Evolutionary conservation across 2,888 invertebrate species (phyloP), one percentile per base, ranked within the genome.

Genomic region (Drosophila conformis): DNA sequence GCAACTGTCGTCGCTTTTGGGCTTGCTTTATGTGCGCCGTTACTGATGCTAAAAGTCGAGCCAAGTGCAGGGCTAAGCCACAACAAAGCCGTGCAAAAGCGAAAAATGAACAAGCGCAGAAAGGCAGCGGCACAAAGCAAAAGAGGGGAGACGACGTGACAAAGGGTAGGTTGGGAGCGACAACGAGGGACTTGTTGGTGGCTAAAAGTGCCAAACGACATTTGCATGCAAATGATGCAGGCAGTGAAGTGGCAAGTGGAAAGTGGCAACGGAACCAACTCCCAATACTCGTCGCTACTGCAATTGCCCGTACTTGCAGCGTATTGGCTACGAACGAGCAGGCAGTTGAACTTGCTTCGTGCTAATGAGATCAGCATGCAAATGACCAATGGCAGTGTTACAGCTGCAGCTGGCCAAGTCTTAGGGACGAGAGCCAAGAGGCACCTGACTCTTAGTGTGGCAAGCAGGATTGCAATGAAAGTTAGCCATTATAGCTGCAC

Each of bases 281-380:
- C 46, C 66, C 79, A 70, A 79, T 75, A 40, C 67, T 48, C 67
- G 21, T 69, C 75, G 76, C 76, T 76, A 46, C 70, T 53, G 74
- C 64, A 80, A 78, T 60, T 65, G 66, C 64, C 46, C 35, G 76
- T 51, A 79, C 80, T 68, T 73, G 80, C 53, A 69, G 64, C 63
- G 54, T 66, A 77, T 77, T 70, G 78, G 81, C 48, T 46, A 70
- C 18, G 36, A 38, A 36, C 36, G 13, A 36, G 27, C 54, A 38
- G 54, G 29, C 76, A 89, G 84, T 83, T 89, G 84, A 83, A 80
- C 87, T 87, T 82, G 87, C 85, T 80, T 67, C 78, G 75, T 89
- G 85, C 85, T 89, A 85, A 85, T 85, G 89, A 85, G 85, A 87
- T 89, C 85, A 89, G 78, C 89, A 87, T 85, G 89, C 80, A 87